Evolutionary conservation across 1,140 invertebrate species (phyloP), one percentile per base, ranked within the genome.

Genomic region (Amphibalanus amphitrite): DNA sequence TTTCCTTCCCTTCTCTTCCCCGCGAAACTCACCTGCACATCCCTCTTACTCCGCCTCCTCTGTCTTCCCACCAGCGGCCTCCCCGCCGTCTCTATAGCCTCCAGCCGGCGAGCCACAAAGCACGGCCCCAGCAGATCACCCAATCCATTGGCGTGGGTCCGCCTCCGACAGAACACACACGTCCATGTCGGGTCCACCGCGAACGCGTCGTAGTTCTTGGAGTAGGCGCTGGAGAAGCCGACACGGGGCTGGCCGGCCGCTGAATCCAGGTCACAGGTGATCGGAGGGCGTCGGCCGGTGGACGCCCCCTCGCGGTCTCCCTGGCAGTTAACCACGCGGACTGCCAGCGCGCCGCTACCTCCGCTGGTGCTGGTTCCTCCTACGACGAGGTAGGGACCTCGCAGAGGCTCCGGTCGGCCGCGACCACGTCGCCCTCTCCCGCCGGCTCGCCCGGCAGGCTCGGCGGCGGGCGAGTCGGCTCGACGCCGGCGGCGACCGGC

Each of bases 171-270:
- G 26, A 65, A 65, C 64, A 65, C 64, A 23, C 64, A 65, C 64
- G 26, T 23, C 64, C 64, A 65, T 25, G 64, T n/a, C 64, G 64
- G 23, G 64, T 65, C 64, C 23, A 23, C 6, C 23, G 20, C 26
- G 64, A 65, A 65, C 64, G 64, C 64, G 64, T 65, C 64, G 64
- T 65, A 65, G 26, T 65, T 65, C 64, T 65, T 65, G 64, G 64
- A 8, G 64, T 65, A 65, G 64, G 64, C 64, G 64, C 64, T 65
- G 64, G 20, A n/a, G 64, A 26, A 23, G 23, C 23, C 64, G 23
- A 65, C 64, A 23, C 64, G 64, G 10, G 23, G 64, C 64, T 26
- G 64, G 23, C 20, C 64, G 23, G 64, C 6, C 6, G 20, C n/a
- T 25, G 64, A 6, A 4, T n/a, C 23, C 64, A n/a, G 64, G 26